Evolutionary conservation across 1,140 invertebrate genomes (phyloP), one percentile per base, ranked within the genome.

Genomic region (Belonocnema kinseyi): DNA sequence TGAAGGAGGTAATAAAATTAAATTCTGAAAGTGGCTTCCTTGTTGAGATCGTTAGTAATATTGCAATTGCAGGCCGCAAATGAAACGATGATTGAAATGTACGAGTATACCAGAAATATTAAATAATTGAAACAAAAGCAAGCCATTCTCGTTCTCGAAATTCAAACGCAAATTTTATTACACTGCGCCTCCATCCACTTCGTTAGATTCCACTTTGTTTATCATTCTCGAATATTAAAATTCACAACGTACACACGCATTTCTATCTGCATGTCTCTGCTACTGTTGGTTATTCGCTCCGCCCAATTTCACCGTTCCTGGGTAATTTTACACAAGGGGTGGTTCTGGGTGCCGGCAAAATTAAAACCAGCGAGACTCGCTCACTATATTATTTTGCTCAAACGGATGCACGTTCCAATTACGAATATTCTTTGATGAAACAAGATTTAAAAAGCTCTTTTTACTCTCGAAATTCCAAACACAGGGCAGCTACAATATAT

Each of bases 161-260:
- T 81, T 80, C 77, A 83, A 78, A 85, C 78, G 61, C 81, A 86
- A 87, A 85, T 87, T 85, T 87, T 86, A 87, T 87, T 87, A 86
- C 85, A 70, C 73, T 77, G 74, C 78, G 77, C 81, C 79, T 84
- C 79, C 83, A 84, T 86, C 86, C 86, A 87, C 86, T 87, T 86
- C 85, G 86, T 87, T 87, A 86, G 83, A 83, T 86, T 80, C 83
- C 86, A 87, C 84, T 87, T 87, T 87, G 85, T 86, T 87, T 87
- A 87, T 86, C 85, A 86, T 86, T 87, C 83, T 80, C 81, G 82
- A 82, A 87, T 87, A 87, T 87, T 86, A 87, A 87, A 87, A 86
- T 70, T 75, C 46, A 51, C 66, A 53, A 74, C 19, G 52, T 79
- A 76, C 19, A 72, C 53, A 50, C 33, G 21, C 4, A 56, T 50